Evolutionary conservation across 1,140 invertebrate genomes (phyloP).

Genomic region (Drosophila ogumai): DNA sequence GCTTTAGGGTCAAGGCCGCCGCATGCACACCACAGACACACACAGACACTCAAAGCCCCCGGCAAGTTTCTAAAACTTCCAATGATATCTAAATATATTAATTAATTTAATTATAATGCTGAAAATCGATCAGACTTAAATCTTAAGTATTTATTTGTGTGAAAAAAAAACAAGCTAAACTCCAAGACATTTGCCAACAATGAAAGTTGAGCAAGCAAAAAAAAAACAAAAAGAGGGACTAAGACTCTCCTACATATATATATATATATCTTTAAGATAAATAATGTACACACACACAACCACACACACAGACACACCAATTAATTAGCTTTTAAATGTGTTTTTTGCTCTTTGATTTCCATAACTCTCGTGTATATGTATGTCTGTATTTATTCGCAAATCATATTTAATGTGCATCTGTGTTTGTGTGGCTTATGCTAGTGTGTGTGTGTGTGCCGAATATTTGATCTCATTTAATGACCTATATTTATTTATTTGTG

Average conservation of each 20-base stretch:
- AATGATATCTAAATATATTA: conserved; percentile 25
- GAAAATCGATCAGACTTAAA: conserved; percentile 32
- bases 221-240: conserved; percentile 1
- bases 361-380: not conserved
- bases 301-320: conserved; percentile 6
- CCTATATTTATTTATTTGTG: conserved; percentile 58
- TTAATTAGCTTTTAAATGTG: conserved; percentile 36
- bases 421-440: not conserved
- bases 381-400: conserved; percentile 8
- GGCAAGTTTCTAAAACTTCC: conserved; percentile 72
- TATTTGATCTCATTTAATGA: conserved; percentile 74
- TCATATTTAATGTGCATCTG: conserved; percentile 21
- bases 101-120: conserved; percentile 7
- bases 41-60: conserved; percentile 15
- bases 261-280: conserved; percentile 58
- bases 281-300: conserved; percentile 17
- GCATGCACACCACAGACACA: conserved; percentile 4
- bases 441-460: conserved; percentile 18
- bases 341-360: conserved; percentile 40
- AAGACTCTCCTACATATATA: conserved; percentile 5
- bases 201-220: conserved; percentile 22
- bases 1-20: conserved; percentile 14
- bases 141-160: conserved; percentile 65
- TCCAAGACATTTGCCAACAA: conserved; percentile 47
- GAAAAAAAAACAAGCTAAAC: not conserved